Evolutionary conservation across 2,797 vertebrate genomes (phyloP).

Genomic region (Simalia tracyae): DNA sequence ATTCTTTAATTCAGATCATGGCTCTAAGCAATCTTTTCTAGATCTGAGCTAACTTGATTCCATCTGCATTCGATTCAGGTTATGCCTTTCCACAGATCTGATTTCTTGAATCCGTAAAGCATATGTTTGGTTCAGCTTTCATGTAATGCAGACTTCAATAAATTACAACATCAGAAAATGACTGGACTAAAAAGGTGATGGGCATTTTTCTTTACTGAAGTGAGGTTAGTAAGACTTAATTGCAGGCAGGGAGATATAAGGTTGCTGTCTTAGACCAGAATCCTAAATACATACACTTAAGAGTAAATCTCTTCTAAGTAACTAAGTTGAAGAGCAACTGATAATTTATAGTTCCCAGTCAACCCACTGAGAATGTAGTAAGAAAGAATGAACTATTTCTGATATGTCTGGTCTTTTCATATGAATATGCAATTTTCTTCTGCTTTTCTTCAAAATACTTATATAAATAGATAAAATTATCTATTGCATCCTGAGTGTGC

Average conservation of each 20-base stretch:
- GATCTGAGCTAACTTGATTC: too few species aligned
- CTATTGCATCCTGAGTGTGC: background rate
- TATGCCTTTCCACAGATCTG: too few species aligned
- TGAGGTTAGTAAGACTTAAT: background rate
- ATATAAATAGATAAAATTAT: background rate
- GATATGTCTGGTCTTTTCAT: background rate
- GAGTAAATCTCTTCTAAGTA: background rate
- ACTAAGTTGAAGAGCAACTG: background rate
- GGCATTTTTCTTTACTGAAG: background rate
- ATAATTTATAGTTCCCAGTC: background rate
- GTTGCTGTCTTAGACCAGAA: background rate
- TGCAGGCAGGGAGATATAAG: background rate
- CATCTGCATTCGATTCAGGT: too few species aligned
- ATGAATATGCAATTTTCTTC: background rate
- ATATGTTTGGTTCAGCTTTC: background rate
- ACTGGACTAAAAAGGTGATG: background rate
- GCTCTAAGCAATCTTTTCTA: too few species aligned
- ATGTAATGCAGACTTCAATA: background rate
- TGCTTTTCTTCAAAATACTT: background rate
- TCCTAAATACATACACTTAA: background rate
- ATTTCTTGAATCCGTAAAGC: background rate
- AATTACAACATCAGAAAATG: background rate
- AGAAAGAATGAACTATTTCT: background rate
- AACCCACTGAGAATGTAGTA: background rate
- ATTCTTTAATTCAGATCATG: too few species aligned